These are phyloP conservation scores for Caenorhabditis sp. DNA, from an alignment of 2,888 invertebrate species.

Conservation along the genomic window DNA sequence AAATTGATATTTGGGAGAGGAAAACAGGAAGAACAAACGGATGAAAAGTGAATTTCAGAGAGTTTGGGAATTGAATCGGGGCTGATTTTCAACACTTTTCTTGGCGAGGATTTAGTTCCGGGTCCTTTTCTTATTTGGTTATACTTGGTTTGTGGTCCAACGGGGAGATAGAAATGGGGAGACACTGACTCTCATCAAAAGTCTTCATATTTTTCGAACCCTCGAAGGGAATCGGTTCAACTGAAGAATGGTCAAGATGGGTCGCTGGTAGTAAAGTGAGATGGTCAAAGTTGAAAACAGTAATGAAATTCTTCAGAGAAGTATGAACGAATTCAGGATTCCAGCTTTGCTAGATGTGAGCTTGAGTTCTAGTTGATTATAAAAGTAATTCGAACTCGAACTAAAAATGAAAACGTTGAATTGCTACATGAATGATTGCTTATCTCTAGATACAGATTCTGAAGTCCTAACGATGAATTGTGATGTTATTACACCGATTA, in stretches of 20 bases:
- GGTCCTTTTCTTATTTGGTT: neutral
- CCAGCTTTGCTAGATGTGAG: neutral
- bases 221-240: neutral
- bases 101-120: neutral
- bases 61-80: neutral
- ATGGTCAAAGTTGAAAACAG: neutral
- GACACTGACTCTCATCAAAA: too few relatives aligned
- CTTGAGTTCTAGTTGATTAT: neutral
- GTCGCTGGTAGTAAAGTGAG: too few relatives aligned
- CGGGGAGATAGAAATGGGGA: neutral
- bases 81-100: neutral
- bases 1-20: neutral
- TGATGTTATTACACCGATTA: too few relatives aligned
- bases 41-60: neutral
- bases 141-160: neutral
- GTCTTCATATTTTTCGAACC: too few relatives aligned
- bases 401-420: too few relatives aligned
- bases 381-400: too few relatives aligned
- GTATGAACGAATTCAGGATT: too few relatives aligned
- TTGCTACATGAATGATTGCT: too few relatives aligned
- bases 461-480: too few relatives aligned
- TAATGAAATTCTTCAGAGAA: too few relatives aligned
- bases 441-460: too few relatives aligned
- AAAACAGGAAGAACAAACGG: neutral
- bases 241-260: too few relatives aligned